These are phyloP conservation scores for Epinephelus awoara DNA, from an alignment of 2,797 vertebrate genomes.

Conservation along the genomic window DNA sequence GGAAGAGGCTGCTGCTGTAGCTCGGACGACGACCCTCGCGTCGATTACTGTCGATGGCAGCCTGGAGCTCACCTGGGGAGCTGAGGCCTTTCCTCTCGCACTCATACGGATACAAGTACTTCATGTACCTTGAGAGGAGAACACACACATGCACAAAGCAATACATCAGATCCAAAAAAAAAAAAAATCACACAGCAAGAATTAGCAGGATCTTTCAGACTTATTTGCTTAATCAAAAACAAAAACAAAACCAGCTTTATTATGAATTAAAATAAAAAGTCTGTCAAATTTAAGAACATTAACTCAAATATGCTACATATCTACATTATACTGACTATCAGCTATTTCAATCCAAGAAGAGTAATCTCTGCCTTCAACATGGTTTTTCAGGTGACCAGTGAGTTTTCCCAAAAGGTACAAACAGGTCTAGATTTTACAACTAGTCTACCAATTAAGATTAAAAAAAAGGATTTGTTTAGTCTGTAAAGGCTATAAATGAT, in stretches of 20 bases:
- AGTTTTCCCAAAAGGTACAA: not conserved
- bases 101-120: conserved; percentile 97
- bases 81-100: conserved; percentile 96
- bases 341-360: not conserved
- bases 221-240: not conserved
- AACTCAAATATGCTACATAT: not conserved
- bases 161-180: conserved; percentile 10
- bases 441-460: not conserved
- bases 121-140: conserved; percentile 92
- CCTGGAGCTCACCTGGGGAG: conserved; percentile 95
- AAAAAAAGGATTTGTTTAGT: not conserved
- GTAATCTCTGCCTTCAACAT: conserved; percentile 8
- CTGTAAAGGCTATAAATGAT: not conserved
- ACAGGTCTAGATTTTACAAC: not conserved
- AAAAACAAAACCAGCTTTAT: too few species aligned
- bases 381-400: not conserved
- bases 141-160: conserved; percentile 13
- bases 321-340: not conserved
- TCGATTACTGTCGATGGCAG: conserved; percentile 96
- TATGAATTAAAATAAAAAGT: not conserved
- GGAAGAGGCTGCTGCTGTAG: conserved; percentile 95
- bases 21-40: conserved; percentile 95
- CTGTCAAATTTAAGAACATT: not conserved
- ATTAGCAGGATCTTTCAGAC: not conserved
- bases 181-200: not conserved